These are phyloP conservation scores for Choloepus didactylus DNA, from an alignment of 2,797 vertebrate genomes.

Conservation along the genomic window DNA sequence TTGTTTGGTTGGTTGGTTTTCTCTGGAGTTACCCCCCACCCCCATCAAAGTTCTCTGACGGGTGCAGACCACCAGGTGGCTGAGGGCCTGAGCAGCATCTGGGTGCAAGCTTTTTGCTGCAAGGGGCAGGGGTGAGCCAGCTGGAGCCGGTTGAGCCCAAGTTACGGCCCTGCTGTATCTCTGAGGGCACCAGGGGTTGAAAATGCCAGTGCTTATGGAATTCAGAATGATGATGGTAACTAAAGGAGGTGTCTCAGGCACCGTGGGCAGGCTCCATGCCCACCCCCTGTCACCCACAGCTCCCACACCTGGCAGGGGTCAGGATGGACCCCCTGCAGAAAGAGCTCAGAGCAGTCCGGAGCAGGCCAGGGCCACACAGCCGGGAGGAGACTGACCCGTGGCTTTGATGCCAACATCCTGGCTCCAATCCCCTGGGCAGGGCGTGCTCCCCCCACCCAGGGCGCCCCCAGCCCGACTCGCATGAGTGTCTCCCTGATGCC, in stretches of 20 bases:
- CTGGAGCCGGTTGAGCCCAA: rapidly evolving
- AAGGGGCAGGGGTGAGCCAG: background rate
- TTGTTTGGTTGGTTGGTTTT: background rate
- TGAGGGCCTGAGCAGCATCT: background rate
- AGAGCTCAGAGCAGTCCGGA: too few relatives aligned
- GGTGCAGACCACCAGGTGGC: background rate
- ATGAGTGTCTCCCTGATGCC: background rate
- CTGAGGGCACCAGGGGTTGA: rapidly evolving
- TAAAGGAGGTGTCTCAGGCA: background rate
- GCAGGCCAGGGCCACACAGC: too few relatives aligned
- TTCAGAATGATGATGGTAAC: rapidly evolving
- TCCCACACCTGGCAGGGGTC: background rate
- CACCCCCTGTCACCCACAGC: too few relatives aligned
- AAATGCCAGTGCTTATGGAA: background rate
- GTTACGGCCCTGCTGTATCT: background rate
- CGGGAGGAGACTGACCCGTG: background rate
- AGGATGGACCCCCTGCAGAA: background rate
- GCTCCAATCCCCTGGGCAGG: background rate
- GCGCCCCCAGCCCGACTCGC: background rate
- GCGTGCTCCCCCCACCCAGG: background rate
- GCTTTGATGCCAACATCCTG: background rate
- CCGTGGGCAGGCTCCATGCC: background rate
- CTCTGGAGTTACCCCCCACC: background rate
- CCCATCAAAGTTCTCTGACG: conserved; percentile 70
- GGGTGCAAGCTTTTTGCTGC: background rate